phyloP scores from a whole-genome alignment of 2,797 vertebrate genomes.

The Scomberomorus guttatus region DNA sequence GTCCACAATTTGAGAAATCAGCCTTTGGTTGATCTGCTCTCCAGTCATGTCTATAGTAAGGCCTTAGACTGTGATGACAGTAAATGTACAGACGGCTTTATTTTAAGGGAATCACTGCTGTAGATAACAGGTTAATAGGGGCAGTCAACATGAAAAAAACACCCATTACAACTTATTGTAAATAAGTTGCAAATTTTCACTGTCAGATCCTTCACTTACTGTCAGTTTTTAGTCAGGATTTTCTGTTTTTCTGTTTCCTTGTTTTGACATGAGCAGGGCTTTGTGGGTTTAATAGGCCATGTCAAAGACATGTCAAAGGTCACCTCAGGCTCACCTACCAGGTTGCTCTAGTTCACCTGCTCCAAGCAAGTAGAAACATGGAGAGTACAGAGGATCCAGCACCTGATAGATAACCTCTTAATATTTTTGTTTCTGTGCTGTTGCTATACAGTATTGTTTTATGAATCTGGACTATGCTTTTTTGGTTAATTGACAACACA shows the following conservation, averaged over 20 bases:
- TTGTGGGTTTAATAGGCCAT: conserved; percentile 26
- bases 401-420: not conserved
- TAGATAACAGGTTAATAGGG: not conserved
- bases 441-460: not conserved
- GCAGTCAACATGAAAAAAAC: not conserved
- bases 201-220: not conserved
- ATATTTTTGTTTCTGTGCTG: not conserved
- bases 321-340: conserved; percentile 1
- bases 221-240: conserved; percentile 1
- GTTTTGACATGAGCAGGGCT: conserved; percentile 8
- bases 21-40: not conserved
- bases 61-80: not conserved
- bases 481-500: not conserved
- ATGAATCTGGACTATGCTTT: not conserved
- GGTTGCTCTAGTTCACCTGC: conserved; percentile 21
- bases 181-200: not conserved
- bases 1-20: not conserved
- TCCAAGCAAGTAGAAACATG: conserved; percentile 14
- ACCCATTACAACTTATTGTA: too few relatives aligned
- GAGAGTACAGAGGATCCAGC: not conserved
- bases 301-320: conserved; percentile 8
- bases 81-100: not conserved
- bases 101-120: not conserved
- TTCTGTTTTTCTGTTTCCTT: conserved; percentile 2
- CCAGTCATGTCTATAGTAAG: not conserved